Percentiles rank a stretch among this genome's conserved stretches.
Evolutionary conservation across 1,140 invertebrate genomes (phyloP).

Genomic region (Caenorhabditis tropicalis): DNA sequence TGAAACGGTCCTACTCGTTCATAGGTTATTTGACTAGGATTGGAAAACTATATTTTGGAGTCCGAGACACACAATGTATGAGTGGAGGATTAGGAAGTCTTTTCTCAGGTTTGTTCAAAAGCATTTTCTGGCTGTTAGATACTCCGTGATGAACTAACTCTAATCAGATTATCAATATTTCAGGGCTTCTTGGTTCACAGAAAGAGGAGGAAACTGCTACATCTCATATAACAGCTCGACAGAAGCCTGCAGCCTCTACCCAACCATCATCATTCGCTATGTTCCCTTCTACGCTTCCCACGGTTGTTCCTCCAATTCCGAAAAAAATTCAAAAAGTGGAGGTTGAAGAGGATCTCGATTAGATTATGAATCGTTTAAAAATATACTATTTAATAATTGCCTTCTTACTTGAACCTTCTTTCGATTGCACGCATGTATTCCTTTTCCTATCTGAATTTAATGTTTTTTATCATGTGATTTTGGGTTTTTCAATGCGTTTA

Average conservation of each 20-base stretch:
- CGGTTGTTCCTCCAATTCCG: neutral
- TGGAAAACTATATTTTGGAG: neutral
- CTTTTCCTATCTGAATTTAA: neutral
- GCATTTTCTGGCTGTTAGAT: too few relatives aligned
- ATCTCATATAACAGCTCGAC: constrained; percentile 13
- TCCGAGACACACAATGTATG: constrained; percentile 13
- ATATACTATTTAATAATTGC: neutral
- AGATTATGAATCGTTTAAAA: neutral
- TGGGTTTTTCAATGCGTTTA: constrained; percentile 57
- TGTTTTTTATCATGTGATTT: neutral
- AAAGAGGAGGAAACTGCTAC: constrained; percentile 9
- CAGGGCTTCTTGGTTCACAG: neutral
- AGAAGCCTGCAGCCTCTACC: neutral
- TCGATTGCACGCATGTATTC: neutral
- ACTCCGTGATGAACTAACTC: too few relatives aligned
- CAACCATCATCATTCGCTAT: neutral
- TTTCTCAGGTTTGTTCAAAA: neutral
- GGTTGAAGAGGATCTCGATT: constrained; percentile 33
- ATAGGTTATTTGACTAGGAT: constrained; percentile 1
- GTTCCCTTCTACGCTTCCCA: neutral
- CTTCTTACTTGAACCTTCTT: neutral
- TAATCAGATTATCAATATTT: neutral
- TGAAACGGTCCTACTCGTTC: neutral
- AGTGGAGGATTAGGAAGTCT: neutral
- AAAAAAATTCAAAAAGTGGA: constrained; percentile 21